Base-by-base conservation (phyloP, 2,888 invertebrate genomes). In the Boloria euphrosyne region DNA sequence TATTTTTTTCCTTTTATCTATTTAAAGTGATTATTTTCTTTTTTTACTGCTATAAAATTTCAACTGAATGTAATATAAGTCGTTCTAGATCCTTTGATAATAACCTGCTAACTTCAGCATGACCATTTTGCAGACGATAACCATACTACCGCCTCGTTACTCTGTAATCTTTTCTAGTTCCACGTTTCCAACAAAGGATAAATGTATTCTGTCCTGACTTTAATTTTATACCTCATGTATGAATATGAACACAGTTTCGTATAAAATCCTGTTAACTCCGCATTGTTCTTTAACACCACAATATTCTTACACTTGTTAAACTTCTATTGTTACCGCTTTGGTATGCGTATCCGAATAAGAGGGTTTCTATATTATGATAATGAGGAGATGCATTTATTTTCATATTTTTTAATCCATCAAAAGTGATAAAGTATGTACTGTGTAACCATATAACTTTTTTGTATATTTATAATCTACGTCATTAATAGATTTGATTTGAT, bases 251-350 rank as follows among this genome's bases (percentile, higher is more conserved):
- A 78, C 52, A 59, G 77, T 79, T 78, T 63, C 65, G 53, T 68
- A 69, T 69, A 76, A 78, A 78, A 77, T 77, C 76, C 75, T 69
- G 66, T 73, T 77, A 76, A 74, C 47, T 65, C 66, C 75, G 77
- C 80, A 84, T 82, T 82, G 82, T 85, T 84, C 82, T 78, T 74
- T 73, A 71, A 74, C 76, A 76, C 79, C 75, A 78, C 77, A 80
- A 80, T 81, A 77, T 67, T 78, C 75, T 31, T 58, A 17, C 55
- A 67, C 54, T 62, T 68, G 59, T 66, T 61, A 64, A 62, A 60
- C 46, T 69, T 62, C 59, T 51, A 66, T 71, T 73, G 73, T 74
- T 72, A 49, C 46, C 16, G 43, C 27, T 55, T 58, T 46, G 50
- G 58, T 58, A 46, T 51, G 64, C 49, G 16, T 52, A 43, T 53